Percentiles rank a stretch among this genome's conserved stretches.
Conservation (phyloP, 1,140 invertebrate species). For the Drosophila kurseongensis region DNA sequence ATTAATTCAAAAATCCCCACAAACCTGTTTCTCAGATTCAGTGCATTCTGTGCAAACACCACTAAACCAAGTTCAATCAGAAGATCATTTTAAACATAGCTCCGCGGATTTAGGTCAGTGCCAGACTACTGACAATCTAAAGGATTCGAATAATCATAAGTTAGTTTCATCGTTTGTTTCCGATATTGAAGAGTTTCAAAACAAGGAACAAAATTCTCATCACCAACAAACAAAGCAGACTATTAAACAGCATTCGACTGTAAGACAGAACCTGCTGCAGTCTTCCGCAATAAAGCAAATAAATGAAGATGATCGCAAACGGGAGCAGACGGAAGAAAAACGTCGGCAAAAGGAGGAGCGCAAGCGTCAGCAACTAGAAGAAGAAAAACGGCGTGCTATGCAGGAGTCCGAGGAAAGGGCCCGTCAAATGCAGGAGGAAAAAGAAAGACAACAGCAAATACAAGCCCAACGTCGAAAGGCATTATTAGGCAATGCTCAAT, state of each 20-base stretch:
- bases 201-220: slow-evolving; percentile 31
- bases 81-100: slow-evolving; percentile 76
- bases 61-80: slow-evolving; percentile 35
- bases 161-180: slow-evolving; percentile 25
- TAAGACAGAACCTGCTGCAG: slow-evolving; percentile 55
- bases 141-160: slow-evolving; percentile 1
- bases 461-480: slow-evolving; percentile 79
- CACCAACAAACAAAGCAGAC: slow-evolving; percentile 12
- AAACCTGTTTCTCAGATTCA: neutral
- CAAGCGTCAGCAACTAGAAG: slow-evolving; percentile 86
- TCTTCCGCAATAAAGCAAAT: slow-evolving; percentile 20
- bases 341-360: slow-evolving; percentile 80
- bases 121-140: slow-evolving; percentile 43
- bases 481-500: slow-evolving; percentile 51
- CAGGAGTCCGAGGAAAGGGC: slow-evolving; percentile 66
- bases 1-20: slow-evolving; percentile 84
- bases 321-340: slow-evolving; percentile 64
- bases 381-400: slow-evolving; percentile 84
- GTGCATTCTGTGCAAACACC: slow-evolving; percentile 67
- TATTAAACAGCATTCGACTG: slow-evolving; percentile 39
- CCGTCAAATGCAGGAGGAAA: slow-evolving; percentile 73
- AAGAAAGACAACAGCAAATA: slow-evolving; percentile 75
- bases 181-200: slow-evolving; percentile 9
- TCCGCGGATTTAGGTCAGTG: slow-evolving; percentile 11
- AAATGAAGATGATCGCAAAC: slow-evolving; percentile 58